Conservation (phyloP, 2,797 vertebrate genomes). For the Dromococcyx pavoninus region DNA sequence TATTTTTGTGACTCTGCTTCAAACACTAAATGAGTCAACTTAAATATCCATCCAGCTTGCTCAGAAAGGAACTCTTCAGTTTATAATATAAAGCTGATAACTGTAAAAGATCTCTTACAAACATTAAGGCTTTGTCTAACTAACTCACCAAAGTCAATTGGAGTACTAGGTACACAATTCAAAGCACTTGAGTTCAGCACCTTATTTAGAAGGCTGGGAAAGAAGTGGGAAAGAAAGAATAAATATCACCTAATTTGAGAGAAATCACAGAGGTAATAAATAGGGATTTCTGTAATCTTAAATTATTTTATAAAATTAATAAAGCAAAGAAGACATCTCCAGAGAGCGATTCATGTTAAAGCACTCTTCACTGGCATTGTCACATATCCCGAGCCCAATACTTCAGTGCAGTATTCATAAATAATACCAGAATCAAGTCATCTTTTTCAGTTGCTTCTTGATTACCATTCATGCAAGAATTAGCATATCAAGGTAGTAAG, state of each 20-base stretch:
- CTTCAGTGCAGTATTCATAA: constrained; percentile 72
- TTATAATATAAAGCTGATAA: background rate
- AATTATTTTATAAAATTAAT: background rate
- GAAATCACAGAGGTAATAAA: background rate
- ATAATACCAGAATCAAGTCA: constrained; percentile 70
- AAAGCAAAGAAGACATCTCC: background rate
- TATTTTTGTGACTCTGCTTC: background rate
- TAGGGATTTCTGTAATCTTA: constrained; percentile 7
- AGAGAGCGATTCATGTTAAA: constrained; percentile 8
- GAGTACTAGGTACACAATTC: background rate
- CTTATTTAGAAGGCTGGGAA: background rate
- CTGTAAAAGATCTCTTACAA: background rate
- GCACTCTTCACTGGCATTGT: constrained; percentile 45
- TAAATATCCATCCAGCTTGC: background rate
- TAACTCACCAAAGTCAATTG: background rate
- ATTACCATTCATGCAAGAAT: constrained; percentile 68
- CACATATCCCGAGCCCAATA: constrained; percentile 35
- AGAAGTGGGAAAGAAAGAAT: background rate
- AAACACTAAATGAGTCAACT: background rate
- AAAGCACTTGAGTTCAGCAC: background rate
- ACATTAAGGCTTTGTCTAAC: background rate
- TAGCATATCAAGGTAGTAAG: constrained; percentile 76
- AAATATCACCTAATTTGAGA: constrained; percentile 15
- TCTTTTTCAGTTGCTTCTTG: constrained; percentile 67
- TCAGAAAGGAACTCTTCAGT: background rate